Base-by-base conservation (phyloP, 92 coral and sea anemone species). In the Umimayanthus chanpuru region DNA sequence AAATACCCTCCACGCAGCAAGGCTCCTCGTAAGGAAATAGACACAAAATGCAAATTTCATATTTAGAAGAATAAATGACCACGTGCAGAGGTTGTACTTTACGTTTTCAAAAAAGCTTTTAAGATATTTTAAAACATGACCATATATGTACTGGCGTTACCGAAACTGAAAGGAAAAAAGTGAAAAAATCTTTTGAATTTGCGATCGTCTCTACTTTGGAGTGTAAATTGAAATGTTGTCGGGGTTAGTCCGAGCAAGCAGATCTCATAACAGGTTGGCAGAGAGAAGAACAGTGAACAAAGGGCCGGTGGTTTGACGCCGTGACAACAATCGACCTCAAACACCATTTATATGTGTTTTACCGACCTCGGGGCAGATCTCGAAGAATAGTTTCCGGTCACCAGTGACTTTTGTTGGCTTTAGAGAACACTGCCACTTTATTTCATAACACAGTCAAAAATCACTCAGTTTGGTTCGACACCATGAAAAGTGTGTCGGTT, bases 251-350 rank as follows among this genome's bases (percentile, higher is more conserved):
- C 70, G 47, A 55, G 66, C 14, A 44, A 70, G 39, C 79, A 15
- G 53, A 83, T 44, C 66, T 28, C 77, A 32, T 68, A 70, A 44
- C 38, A 70, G 87, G 87, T 83, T 43, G 64, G 65, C 25, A 12
- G 86, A 53, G 55, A 43, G 56, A 47, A 43, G 50, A 47, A 47
- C 50, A 47, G 50, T 68, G 56, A 70, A 43, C 23, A 68, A 83
- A 68, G 25, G 67, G 5, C 79, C 11, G 79, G 79, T 75, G 53
- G 79, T 5, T 23, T 38, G 26, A 75, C 15, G 25, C 38, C 67
- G 43, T 38, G 15, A 73, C 55, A 49, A 15, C 28, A 50, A 71
- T 12, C 67, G 87, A 83, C 87, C 77, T 83, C 38, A 58, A 83
- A 47, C 87, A 26, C 87, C 73, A 68, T 43, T 32, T 26, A 9